Percentiles rank a stretch among this genome's conserved stretches.
Evolutionary conservation across 2,113 vertebrate genomes (phyloP).

Genomic region (Ciconia boyciana): DNA sequence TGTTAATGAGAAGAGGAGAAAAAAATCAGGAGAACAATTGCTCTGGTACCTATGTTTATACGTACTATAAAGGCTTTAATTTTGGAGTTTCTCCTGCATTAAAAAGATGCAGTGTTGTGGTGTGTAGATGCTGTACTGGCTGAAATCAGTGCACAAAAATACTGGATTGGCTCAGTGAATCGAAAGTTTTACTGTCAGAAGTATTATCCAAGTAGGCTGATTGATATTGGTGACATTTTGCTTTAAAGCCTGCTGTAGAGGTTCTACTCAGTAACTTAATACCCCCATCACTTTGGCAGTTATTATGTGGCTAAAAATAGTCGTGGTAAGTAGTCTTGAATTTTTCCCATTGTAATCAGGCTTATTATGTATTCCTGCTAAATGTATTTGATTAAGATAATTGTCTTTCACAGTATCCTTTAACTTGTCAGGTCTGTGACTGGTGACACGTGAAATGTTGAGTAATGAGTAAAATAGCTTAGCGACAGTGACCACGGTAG

Average conservation of each 20-base stretch:
- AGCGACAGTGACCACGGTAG: neutral
- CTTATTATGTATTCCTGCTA: conserved; percentile 14
- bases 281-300: neutral
- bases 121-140: neutral
- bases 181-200: neutral
- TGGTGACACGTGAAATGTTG: conserved; percentile 14
- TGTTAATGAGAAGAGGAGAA: neutral
- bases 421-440: conserved; percentile 11
- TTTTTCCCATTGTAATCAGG: conserved; percentile 30
- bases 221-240: neutral
- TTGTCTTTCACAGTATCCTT: conserved; percentile 22
- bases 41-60: neutral
- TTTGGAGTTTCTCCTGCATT: neutral
- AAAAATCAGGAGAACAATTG: neutral
- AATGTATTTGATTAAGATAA: conserved; percentile 2
- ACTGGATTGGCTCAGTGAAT: neutral
- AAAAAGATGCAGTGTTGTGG: neutral
- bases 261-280: conserved; percentile 16
- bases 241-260: neutral
- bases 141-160: neutral
- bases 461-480: neutral
- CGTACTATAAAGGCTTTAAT: neutral
- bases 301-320: conserved; percentile 29
- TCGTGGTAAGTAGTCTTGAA: neutral
- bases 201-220: neutral